phyloP scores from a whole-genome alignment of 1,140 invertebrate genomes.

The Papilio polytes region DNA sequence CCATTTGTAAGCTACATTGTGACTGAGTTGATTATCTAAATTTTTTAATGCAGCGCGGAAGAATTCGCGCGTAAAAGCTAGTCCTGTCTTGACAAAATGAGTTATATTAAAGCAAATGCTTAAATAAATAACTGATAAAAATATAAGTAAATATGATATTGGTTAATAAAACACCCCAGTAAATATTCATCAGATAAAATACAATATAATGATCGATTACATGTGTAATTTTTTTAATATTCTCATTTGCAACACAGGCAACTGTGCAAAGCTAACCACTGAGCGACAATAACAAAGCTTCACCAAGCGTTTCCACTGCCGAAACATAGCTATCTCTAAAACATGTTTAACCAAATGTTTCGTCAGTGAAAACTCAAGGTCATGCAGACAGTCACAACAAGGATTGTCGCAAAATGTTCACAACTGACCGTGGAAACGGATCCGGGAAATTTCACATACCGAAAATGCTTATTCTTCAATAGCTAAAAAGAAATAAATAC shows the following conservation, averaged over 20 bases:
- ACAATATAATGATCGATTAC: neutral
- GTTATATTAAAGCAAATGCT: too few relatives aligned
- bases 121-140: too few relatives aligned
- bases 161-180: too few relatives aligned
- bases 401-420: slow-evolving; percentile 68
- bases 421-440: slow-evolving; percentile 81
- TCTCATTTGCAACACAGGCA: neutral
- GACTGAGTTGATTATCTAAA: too few relatives aligned
- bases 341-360: neutral
- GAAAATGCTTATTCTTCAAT: slow-evolving; percentile 84
- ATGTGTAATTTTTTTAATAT: neutral
- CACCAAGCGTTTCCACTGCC: neutral
- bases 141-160: too few relatives aligned
- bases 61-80: too few relatives aligned
- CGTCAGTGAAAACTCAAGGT: neutral
- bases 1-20: too few relatives aligned
- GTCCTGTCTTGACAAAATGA: too few relatives aligned
- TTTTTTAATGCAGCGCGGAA: too few relatives aligned
- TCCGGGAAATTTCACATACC: slow-evolving; percentile 83
- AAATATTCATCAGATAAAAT: neutral
- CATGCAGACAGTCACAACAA: slow-evolving; percentile 77
- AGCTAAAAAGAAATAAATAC: slow-evolving; percentile 84
- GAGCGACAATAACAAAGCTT: slow-evolving; percentile 21
- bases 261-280: slow-evolving; percentile 11
- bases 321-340: neutral